Percentiles rank a stretch among this genome's conserved stretches.
Conservation (phyloP, 2,888 invertebrate genomes). For the Megalurothrips usitatus region DNA sequence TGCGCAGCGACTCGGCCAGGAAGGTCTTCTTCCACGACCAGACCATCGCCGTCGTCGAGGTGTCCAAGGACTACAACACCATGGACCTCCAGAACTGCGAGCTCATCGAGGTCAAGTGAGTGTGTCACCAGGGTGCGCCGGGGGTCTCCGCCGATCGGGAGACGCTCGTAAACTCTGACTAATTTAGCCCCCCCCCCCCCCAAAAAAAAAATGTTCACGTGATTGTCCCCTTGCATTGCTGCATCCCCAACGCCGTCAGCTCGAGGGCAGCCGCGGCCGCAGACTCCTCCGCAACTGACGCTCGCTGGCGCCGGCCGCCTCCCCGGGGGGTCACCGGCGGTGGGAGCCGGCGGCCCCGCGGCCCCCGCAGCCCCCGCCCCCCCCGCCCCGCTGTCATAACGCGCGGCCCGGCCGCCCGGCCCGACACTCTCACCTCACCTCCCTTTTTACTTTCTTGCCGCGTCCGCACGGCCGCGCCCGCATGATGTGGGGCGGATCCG, state of each 20-base stretch:
- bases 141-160: too few relatives aligned
- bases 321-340: background rate
- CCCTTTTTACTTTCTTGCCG: slow-evolving; percentile 3
- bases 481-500: slow-evolving; percentile 5
- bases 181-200: too few relatives aligned
- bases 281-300: background rate
- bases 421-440: background rate
- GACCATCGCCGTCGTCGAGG: slow-evolving; percentile 76
- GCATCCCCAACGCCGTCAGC: too few relatives aligned
- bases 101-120: slow-evolving; percentile 82
- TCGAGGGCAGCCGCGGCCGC: too few relatives aligned
- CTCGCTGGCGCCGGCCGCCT: background rate
- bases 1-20: slow-evolving; percentile 61
- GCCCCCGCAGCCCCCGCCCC: background rate
- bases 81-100: slow-evolving; percentile 44
- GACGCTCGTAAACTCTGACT: too few relatives aligned
- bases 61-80: slow-evolving; percentile 53
- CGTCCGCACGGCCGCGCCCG: background rate
- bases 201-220: too few relatives aligned
- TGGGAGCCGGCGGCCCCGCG: background rate
- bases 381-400: background rate
- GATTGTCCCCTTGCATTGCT: background rate
- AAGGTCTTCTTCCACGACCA: slow-evolving; percentile 67
- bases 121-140: slow-evolving; percentile 40
- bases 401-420: background rate